These are phyloP conservation scores for Cartodere bifasciata DNA, from an alignment of 2,888 invertebrate genomes.

Conservation along the genomic window DNA sequence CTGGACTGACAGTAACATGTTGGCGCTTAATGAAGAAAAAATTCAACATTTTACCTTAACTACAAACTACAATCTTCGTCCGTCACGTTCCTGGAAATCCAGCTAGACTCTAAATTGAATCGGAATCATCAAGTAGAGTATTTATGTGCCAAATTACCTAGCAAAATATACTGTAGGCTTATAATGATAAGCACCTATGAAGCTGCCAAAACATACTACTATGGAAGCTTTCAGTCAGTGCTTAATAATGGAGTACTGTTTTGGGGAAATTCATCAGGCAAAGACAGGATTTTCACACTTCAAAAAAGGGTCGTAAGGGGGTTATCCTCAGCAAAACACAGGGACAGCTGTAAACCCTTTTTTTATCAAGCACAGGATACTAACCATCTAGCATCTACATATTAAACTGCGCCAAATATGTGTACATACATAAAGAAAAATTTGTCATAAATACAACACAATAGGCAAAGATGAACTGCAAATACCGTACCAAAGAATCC, in stretches of 20 bases:
- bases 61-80: too few species aligned
- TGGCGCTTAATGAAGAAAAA: too few species aligned
- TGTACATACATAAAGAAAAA: conserved; percentile 1
- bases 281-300: background rate
- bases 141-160: too few species aligned
- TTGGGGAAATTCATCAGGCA: conserved; percentile 1
- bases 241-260: conserved; percentile 3
- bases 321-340: conserved; percentile 1
- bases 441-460: conserved; percentile 2
- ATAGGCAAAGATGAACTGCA: background rate
- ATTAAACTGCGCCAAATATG: background rate
- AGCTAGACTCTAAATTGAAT: too few species aligned
- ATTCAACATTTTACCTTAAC: too few species aligned
- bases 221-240: too few species aligned
- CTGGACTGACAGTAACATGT: too few species aligned
- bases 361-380: conserved; percentile 2
- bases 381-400: conserved; percentile 1
- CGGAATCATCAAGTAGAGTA: too few species aligned
- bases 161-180: too few species aligned
- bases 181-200: too few species aligned
- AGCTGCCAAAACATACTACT: too few species aligned
- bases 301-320: conserved; percentile 1
- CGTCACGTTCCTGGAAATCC: too few species aligned
- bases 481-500: conserved; percentile 4
- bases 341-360: background rate